Evolutionary conservation across 2,797 vertebrate species (phyloP), one percentile per base, ranked within the genome.

Genomic region (Ambastaia sidthimunki): DNA sequence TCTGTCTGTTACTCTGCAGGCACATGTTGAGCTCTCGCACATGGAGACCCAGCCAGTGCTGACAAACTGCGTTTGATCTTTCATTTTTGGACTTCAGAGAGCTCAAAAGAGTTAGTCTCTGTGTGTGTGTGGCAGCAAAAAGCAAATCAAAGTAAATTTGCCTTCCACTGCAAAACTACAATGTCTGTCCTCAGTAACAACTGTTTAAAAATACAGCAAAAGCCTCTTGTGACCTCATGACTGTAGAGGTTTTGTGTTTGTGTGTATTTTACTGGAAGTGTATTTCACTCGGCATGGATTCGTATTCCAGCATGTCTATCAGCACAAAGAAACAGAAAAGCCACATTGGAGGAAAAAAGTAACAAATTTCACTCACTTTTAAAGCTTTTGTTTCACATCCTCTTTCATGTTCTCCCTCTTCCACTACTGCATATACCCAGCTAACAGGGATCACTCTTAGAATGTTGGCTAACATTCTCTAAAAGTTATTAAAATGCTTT

Each of bases 21-120:
- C 81, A 84, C 80, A 77, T 47, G 60, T 71, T 73, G 71, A 72
- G 78, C 70, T 77, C 69, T 82, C 79, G 71, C 65, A 55, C 82
- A 85, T 62, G 63, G 80, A 85, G 78, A 85, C 77, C 44, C 48
- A 62, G 37, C 74, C 54, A 77, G 71, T 71, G 59, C 76, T 80
- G 70, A 85, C 83, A 86, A 86, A 86, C 80, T 80, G 76, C 7
- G 55, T 86, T 82, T 86, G 80, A 85, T 86, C 80, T 84, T 82
- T 82, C 48, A 65, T 68, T 82, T 86, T 82, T 83, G 77, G 76
- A 79, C 82, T 85, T 73, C 60, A 59, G 70, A 67, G 37, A 21
- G 62, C 71, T 80, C 62, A 80, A 80, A 80, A 74, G 25, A 16
- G 50, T 59, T 48, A 66, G 78, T 74, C 55, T 79, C 62, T 65